These are phyloP conservation scores for Cepaea hortensis DNA, from an alignment of 2,888 invertebrate genomes.

Conservation along the genomic window DNA sequence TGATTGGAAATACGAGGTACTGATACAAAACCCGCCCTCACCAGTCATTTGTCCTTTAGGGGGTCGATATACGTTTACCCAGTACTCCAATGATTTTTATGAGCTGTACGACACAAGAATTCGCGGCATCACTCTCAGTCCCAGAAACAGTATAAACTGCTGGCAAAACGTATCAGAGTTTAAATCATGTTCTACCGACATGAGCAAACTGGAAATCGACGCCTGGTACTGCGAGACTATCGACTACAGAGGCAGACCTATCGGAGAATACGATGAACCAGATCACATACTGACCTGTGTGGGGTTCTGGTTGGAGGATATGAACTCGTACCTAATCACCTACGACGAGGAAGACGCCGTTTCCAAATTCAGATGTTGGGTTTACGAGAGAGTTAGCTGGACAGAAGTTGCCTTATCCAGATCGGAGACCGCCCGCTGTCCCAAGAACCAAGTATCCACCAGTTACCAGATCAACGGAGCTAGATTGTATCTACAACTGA, in stretches of 20 bases:
- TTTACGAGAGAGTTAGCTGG: constrained; percentile 93
- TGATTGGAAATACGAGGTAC: constrained; percentile 76
- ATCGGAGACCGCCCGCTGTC: constrained; percentile 93
- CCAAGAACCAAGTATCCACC: constrained; percentile 90
- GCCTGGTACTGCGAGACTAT: constrained; percentile 96
- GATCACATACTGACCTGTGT: constrained; percentile 98
- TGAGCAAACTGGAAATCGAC: constrained; percentile 92
- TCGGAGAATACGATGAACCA: constrained; percentile 84
- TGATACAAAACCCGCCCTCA: constrained; percentile 81
- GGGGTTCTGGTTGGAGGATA: constrained; percentile 97
- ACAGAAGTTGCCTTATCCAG: constrained; percentile 89
- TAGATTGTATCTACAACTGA: constrained; percentile 89
- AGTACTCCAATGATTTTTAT: constrained; percentile 78
- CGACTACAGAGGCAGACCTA: constrained; percentile 93
- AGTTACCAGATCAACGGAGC: constrained; percentile 93
- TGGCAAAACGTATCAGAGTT: constrained; percentile 95
- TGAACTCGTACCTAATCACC: constrained; percentile 95
- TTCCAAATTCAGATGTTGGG: constrained; percentile 97
- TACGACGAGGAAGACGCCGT: constrained; percentile 96
- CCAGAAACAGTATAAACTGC: constrained; percentile 92
- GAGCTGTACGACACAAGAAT: constrained; percentile 90
- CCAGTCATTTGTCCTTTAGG: constrained; percentile 96
- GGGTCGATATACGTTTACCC: constrained; percentile 95
- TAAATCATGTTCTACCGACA: constrained; percentile 93
- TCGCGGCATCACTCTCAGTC: constrained; percentile 93